These are phyloP conservation scores for Polyommatus icarus DNA, from an alignment of 2,888 invertebrate species.

Conservation along the genomic window DNA sequence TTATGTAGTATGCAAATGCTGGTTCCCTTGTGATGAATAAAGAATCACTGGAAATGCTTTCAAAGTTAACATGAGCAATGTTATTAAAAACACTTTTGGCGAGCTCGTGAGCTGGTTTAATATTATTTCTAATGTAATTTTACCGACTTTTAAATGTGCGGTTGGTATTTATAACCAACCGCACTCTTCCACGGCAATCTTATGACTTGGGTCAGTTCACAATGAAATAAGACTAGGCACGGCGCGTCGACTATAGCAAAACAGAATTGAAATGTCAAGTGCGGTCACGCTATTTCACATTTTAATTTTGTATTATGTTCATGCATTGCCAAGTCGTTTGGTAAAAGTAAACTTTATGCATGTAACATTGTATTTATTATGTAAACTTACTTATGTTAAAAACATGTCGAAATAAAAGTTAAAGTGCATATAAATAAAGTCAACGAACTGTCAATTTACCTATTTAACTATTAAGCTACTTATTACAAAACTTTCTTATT, in stretches of 20 bases:
- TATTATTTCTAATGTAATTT: background rate
- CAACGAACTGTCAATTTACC: background rate
- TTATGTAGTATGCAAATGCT: conserved; percentile 25
- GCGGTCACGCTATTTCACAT: too few relatives aligned
- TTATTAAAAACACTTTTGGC: conserved; percentile 3
- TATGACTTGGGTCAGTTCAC: background rate
- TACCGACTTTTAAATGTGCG: background rate
- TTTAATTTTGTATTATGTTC: too few relatives aligned
- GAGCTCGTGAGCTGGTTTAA: background rate
- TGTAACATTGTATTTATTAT: too few relatives aligned
- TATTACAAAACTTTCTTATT: background rate
- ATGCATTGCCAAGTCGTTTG: too few relatives aligned
- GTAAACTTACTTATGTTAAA: too few relatives aligned
- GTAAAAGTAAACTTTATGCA: too few relatives aligned
- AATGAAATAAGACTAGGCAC: too few relatives aligned
- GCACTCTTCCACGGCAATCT: background rate
- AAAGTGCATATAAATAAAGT: background rate
- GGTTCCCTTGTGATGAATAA: conserved; percentile 27
- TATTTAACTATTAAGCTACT: background rate
- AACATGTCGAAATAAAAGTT: too few relatives aligned
- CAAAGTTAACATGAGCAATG: conserved; percentile 8
- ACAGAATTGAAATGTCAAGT: too few relatives aligned
- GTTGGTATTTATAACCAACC: too few relatives aligned
- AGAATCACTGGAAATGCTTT: conserved; percentile 21
- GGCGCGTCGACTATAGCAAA: too few relatives aligned